Evolutionary conservation across 1,140 invertebrate species (phyloP).

Genomic region (Trichonephila inaurata): DNA sequence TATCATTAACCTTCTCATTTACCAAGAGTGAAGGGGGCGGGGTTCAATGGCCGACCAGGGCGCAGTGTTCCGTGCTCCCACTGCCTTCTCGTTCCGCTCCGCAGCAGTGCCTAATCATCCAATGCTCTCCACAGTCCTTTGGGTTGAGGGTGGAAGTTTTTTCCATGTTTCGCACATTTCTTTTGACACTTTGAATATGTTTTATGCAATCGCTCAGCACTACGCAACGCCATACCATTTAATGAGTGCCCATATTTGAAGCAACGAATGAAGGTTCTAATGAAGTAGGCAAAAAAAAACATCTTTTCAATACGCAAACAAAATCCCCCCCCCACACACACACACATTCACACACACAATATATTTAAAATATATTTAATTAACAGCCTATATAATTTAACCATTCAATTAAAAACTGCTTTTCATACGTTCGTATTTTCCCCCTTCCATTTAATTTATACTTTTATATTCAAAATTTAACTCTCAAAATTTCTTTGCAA

Average conservation of each 20-base stretch:
- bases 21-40: not conserved
- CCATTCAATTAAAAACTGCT: too few relatives aligned
- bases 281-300: not conserved
- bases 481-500: too few relatives aligned
- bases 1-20: conserved; percentile 26
- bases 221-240: not conserved
- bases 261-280: not conserved
- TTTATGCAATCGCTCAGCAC: not conserved
- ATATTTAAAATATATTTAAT: too few relatives aligned
- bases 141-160: not conserved
- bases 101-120: conserved; percentile 13
- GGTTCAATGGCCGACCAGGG: conserved; percentile 26
- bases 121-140: not conserved
- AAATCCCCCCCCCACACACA: too few relatives aligned
- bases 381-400: too few relatives aligned
- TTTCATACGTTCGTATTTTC: too few relatives aligned
- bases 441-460: too few relatives aligned
- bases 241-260: too few relatives aligned
- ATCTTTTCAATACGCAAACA: too few relatives aligned
- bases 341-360: too few relatives aligned
- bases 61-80: conserved; percentile 3
- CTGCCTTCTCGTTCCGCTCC: not conserved
- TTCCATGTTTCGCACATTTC: too few relatives aligned
- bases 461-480: too few relatives aligned
- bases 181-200: not conserved